Percentiles rank a stretch among this genome's conserved stretches.
phyloP scores from a whole-genome alignment of 2,113 vertebrate species.

The Ellobius talpinus region DNA sequence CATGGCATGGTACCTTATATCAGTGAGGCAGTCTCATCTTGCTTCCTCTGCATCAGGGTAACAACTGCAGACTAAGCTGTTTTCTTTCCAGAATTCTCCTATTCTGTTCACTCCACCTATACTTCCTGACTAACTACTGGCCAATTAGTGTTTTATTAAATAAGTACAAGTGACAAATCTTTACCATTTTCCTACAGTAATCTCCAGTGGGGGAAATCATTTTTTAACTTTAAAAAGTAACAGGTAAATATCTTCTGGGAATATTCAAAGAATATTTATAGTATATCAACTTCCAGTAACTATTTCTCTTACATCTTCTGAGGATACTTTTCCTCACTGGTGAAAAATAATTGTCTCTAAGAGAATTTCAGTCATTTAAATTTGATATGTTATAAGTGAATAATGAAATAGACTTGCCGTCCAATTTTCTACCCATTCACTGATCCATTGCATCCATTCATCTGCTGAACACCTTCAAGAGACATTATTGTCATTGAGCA shows the following conservation, averaged over 20 bases:
- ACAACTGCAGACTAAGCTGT: no score
- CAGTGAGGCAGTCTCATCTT: no score
- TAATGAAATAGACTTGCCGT: background rate
- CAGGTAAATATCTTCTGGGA: background rate
- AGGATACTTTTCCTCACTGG: background rate
- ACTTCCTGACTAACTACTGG: no score
- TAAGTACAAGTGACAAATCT: no score
- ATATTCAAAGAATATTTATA: slow-evolving; percentile 2
- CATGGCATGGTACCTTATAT: no score
- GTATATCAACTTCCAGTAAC: background rate
- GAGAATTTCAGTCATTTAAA: background rate
- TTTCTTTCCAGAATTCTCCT: no score
- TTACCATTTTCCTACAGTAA: no score
- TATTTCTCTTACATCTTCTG: slow-evolving; percentile 4
- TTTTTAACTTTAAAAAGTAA: background rate
- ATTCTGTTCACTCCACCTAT: no score
- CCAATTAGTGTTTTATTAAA: no score
- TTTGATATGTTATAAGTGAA: background rate
- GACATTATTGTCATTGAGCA: background rate
- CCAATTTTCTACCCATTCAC: background rate
- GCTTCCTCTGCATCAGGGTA: no score
- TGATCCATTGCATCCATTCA: background rate
- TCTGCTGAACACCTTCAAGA: background rate
- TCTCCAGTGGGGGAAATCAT: background rate
- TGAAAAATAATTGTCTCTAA: background rate